These are phyloP conservation scores for Muschampia plurimacula DNA, from an alignment of 2,888 invertebrate genomes.

Conservation along the genomic window DNA sequence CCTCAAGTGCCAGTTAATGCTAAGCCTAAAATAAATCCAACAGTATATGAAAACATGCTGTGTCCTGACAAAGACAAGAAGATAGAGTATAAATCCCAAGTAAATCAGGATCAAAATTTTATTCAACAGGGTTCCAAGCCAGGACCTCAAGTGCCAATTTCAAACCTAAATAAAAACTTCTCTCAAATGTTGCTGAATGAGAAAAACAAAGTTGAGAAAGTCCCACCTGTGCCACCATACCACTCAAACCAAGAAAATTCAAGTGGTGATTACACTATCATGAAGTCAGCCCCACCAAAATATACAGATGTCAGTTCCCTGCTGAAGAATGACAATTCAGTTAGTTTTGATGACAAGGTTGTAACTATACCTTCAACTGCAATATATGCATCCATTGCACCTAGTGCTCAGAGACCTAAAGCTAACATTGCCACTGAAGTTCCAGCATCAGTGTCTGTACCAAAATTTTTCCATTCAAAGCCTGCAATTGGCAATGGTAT, in stretches of 20 bases:
- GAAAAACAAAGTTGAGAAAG: conserved; percentile 81
- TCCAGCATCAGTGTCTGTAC: conserved; percentile 80
- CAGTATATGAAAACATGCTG: conserved; percentile 81
- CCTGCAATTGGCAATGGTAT: conserved; percentile 86
- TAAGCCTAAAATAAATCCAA: conserved; percentile 71
- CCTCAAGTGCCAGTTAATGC: conserved; percentile 91
- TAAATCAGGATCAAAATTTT: conserved; percentile 69
- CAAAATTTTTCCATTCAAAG: conserved; percentile 85
- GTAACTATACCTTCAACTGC: conserved; percentile 79
- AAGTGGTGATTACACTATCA: conserved; percentile 77
- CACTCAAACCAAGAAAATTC: conserved; percentile 65
- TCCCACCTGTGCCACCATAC: conserved; percentile 83
- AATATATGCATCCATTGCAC: conserved; percentile 83
- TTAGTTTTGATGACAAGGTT: conserved; percentile 76
- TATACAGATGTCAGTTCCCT: conserved; percentile 78
- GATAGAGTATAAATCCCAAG: conserved; percentile 68
- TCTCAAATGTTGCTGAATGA: conserved; percentile 67
- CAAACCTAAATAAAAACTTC: conserved; percentile 63
- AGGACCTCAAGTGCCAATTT: conserved; percentile 77
- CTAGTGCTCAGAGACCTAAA: conserved; percentile 83
- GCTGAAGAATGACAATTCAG: conserved; percentile 68
- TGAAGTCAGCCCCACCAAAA: conserved; percentile 82
- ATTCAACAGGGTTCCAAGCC: conserved; percentile 76
- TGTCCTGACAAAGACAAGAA: conserved; percentile 77
- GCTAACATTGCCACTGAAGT: conserved; percentile 84